Conservation (phyloP, 2,113 vertebrate genomes). For the Gadus macrocephalus region DNA sequence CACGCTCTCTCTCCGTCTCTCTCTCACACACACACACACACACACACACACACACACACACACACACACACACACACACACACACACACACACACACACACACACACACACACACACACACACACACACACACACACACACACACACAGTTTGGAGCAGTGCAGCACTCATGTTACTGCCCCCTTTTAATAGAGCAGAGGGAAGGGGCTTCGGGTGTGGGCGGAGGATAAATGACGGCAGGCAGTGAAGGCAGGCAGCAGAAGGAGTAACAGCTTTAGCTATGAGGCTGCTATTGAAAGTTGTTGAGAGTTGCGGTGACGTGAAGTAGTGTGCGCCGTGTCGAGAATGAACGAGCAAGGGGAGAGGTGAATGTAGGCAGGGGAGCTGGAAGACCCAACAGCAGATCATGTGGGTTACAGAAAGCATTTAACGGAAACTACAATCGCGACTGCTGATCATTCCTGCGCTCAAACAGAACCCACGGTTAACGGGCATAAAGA, state of each 20-base stretch:
- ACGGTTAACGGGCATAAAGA: background rate
- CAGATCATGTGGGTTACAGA: background rate
- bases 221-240: slow-evolving; percentile 20
- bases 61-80: slow-evolving; percentile 2
- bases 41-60: slow-evolving; percentile 9
- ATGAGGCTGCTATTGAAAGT: slow-evolving; percentile 23
- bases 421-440: background rate
- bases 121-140: slow-evolving; percentile 12
- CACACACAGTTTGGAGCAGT: slow-evolving; percentile 61
- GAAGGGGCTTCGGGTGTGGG: slow-evolving; percentile 16
- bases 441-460: background rate
- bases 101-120: too few species aligned
- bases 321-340: slow-evolving; percentile 14
- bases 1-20: background rate
- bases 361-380: background rate
- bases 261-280: slow-evolving; percentile 38
- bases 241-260: slow-evolving; percentile 18
- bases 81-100: background rate
- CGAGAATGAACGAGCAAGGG: background rate
- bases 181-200: slow-evolving; percentile 38
- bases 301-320: slow-evolving; percentile 5
- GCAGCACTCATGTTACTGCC: slow-evolving; percentile 62
- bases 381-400: background rate
- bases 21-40: slow-evolving; percentile 10
- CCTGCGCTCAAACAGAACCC: background rate